Conservation (phyloP, 2,113 vertebrate genomes). For the Tursiops truncatus region DNA sequence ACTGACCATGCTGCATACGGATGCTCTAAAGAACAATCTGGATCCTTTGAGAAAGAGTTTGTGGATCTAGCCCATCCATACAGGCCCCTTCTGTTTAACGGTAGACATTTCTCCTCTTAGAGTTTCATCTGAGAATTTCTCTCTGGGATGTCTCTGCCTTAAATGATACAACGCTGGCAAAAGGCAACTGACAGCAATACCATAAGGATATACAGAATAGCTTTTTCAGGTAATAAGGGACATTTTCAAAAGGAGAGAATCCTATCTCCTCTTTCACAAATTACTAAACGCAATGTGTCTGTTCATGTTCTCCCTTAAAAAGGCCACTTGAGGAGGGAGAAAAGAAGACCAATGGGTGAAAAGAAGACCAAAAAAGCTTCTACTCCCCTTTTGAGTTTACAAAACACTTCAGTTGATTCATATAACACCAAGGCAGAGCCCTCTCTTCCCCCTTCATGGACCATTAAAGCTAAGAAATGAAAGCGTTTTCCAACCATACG, state of each 20-base stretch:
- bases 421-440: background rate
- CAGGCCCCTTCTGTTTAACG: background rate
- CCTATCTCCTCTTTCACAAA: background rate
- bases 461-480: background rate
- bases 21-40: background rate
- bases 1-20: background rate
- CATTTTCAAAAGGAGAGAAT: background rate
- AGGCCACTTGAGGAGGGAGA: background rate
- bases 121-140: background rate
- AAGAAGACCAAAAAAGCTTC: background rate
- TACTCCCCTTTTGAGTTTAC: background rate
- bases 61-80: background rate
- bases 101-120: background rate
- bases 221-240: background rate
- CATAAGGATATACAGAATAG: background rate
- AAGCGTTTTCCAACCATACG: background rate
- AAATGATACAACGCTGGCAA: too few relatives aligned
- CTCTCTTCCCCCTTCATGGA: background rate
- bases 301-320: background rate
- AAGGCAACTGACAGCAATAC: background rate
- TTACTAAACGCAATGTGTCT: background rate
- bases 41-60: background rate
- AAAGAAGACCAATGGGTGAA: background rate
- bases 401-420: background rate
- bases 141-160: background rate